These are phyloP conservation scores for Corythaeola cristata DNA, from an alignment of 2,113 vertebrate species.

Conservation along the genomic window DNA sequence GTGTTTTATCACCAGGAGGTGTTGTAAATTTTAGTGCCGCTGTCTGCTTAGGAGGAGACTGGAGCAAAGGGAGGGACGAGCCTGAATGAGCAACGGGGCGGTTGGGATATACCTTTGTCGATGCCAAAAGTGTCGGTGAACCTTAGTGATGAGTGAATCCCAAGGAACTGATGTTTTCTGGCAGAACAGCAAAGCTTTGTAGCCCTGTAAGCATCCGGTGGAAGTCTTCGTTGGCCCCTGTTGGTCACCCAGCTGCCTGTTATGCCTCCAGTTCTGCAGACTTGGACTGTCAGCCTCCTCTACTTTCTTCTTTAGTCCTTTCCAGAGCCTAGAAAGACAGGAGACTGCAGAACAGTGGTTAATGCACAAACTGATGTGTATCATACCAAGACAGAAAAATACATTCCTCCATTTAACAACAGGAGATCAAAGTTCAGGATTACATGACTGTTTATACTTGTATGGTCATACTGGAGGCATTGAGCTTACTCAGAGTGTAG, in stretches of 20 bases:
- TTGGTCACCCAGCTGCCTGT: fast-evolving
- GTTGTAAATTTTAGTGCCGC: neutral
- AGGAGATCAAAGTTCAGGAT: neutral
- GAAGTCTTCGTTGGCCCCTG: neutral
- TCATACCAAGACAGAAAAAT: neutral
- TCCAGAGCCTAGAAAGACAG: neutral
- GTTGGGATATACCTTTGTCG: neutral
- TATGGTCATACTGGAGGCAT: no score
- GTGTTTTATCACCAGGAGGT: neutral
- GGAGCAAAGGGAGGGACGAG: neutral
- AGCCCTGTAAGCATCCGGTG: fast-evolving
- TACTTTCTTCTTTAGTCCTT: neutral
- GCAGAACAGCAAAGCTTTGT: neutral
- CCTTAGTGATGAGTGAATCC: neutral
- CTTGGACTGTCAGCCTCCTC: neutral
- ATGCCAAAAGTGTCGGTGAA: neutral
- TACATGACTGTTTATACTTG: neutral
- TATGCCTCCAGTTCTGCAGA: neutral
- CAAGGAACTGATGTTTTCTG: fast-evolving
- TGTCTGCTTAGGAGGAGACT: neutral
- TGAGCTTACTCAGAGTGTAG: neutral
- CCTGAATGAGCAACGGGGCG: neutral
- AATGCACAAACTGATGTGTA: fast-evolving
- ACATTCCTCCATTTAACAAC: neutral
- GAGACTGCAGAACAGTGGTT: neutral